Evolutionary conservation across 2,888 invertebrate genomes (phyloP).

Genomic region (Thera britannica): DNA sequence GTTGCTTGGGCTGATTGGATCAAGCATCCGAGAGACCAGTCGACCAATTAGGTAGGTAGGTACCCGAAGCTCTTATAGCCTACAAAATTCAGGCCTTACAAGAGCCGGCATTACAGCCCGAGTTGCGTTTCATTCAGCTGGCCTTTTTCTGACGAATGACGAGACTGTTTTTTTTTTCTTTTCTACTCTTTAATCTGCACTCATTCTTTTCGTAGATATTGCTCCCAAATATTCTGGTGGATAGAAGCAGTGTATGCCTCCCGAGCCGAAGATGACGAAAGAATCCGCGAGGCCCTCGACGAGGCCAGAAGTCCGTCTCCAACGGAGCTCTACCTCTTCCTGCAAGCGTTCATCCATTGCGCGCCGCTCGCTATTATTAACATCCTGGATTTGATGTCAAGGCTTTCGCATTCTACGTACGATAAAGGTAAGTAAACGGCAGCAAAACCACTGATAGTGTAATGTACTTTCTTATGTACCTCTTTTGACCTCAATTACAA

Average conservation of each 20-base stretch:
- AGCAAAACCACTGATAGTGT: background rate
- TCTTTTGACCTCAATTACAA: background rate
- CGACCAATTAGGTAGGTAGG: too few relatives aligned
- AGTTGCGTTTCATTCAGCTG: too few relatives aligned
- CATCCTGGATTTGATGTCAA: constrained; percentile 84
- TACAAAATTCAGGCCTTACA: too few relatives aligned
- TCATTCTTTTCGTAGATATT: constrained; percentile 80
- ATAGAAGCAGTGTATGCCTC: constrained; percentile 87
- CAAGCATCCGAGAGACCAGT: too few relatives aligned
- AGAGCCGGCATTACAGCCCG: too few relatives aligned
- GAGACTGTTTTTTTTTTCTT: background rate
- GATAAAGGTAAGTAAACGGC: constrained; percentile 85
- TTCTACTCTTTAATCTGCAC: too few relatives aligned
- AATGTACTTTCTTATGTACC: background rate
- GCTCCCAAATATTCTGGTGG: constrained; percentile 90
- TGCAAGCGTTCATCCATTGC: constrained; percentile 91
- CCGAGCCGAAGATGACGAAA: constrained; percentile 80
- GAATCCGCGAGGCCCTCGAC: constrained; percentile 85
- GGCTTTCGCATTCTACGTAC: constrained; percentile 82
- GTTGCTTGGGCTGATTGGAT: too few relatives aligned
- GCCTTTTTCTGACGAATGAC: background rate
- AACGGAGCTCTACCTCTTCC: constrained; percentile 90
- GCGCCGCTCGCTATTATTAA: constrained; percentile 88
- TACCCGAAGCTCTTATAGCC: too few relatives aligned
- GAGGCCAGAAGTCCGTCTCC: constrained; percentile 87